These are phyloP conservation scores for Tubiluchus corallicola DNA, from an alignment of 2,888 invertebrate species.

Conservation along the genomic window DNA sequence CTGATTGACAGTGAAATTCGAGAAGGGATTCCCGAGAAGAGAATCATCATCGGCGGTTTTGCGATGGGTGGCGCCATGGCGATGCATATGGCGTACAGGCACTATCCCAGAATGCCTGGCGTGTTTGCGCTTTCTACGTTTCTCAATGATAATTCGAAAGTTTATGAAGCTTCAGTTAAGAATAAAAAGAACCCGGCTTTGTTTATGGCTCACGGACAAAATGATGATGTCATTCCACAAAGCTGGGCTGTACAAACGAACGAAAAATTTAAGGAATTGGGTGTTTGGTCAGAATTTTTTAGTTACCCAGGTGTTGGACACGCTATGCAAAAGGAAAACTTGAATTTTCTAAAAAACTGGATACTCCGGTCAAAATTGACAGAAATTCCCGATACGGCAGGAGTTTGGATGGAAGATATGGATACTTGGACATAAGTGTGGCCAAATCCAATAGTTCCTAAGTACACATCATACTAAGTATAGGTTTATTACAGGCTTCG, in stretches of 20 bases:
- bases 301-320: conserved; percentile 41
- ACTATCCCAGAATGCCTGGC: conserved; percentile 46
- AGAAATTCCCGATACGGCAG: too few species aligned
- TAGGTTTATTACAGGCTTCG: too few species aligned
- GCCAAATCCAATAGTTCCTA: too few species aligned
- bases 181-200: conserved; percentile 35
- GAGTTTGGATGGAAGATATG: too few species aligned
- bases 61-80: conserved; percentile 71
- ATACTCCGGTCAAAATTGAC: too few species aligned
- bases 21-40: conserved; percentile 43
- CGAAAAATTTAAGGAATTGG: too few species aligned
- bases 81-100: conserved; percentile 49
- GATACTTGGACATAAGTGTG: too few species aligned
- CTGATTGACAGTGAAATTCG: conserved; percentile 46
- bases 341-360: conserved; percentile 43
- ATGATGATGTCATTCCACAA: too few species aligned
- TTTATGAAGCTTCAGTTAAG: conserved; percentile 38
- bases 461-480: too few species aligned
- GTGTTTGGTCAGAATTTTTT: conserved; percentile 44
- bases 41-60: conserved; percentile 50
- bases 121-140: conserved; percentile 58
- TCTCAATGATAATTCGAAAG: conserved; percentile 46
- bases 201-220: conserved; percentile 49
- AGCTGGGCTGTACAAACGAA: too few species aligned
- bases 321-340: conserved; percentile 41